Conservation (phyloP, 1,140 invertebrate genomes). For the Meloidogyne hapla region DNA sequence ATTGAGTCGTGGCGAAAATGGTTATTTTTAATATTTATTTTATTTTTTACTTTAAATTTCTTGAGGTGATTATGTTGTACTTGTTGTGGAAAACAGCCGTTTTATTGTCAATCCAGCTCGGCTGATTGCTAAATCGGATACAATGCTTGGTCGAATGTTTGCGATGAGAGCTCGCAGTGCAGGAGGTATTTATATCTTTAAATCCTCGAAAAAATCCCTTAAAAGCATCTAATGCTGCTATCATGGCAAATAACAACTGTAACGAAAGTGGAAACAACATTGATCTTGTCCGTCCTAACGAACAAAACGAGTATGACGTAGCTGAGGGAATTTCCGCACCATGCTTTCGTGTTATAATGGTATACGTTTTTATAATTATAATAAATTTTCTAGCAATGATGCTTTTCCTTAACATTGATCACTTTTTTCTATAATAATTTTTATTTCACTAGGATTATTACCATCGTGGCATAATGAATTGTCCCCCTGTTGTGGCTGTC, state of each 20-base stretch:
- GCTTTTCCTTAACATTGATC: no score
- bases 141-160: slow-evolving; percentile 63
- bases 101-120: slow-evolving; percentile 60
- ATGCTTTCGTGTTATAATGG: slow-evolving; percentile 87
- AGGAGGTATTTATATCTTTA: neutral
- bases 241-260: neutral
- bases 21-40: slow-evolving; percentile 38
- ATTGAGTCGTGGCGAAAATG: slow-evolving; percentile 53
- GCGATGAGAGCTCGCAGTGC: slow-evolving; percentile 34
- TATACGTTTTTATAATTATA: slow-evolving; percentile 47
- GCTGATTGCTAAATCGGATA: slow-evolving; percentile 59
- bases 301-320: slow-evolving; percentile 92
- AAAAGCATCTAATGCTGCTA: neutral
- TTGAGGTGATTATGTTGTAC: slow-evolving; percentile 56
- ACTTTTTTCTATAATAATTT: neutral
- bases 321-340: slow-evolving; percentile 95
- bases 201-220: neutral
- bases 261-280: neutral
- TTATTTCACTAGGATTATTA: slow-evolving; percentile 78
- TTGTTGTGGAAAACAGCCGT: slow-evolving; percentile 60
- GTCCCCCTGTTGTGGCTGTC: slow-evolving; percentile 80
- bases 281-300: slow-evolving; percentile 73
- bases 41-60: slow-evolving; percentile 16
- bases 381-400: neutral
- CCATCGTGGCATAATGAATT: slow-evolving; percentile 81